Evolutionary conservation across 2,113 vertebrate species (phyloP), one percentile per base, ranked within the genome.

Genomic region (Corynorhinus townsendii): DNA sequence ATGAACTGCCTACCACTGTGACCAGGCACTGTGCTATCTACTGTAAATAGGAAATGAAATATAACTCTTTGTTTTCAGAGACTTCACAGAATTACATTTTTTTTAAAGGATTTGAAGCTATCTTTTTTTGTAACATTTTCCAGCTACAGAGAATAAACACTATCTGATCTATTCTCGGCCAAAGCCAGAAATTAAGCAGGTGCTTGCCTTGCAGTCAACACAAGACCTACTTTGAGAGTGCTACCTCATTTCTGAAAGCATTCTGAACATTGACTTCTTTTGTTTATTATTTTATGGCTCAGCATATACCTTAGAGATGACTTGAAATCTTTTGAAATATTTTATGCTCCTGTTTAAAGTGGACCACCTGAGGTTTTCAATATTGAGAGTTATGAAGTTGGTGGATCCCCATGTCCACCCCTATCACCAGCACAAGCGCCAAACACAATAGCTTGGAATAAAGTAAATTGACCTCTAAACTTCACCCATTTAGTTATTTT

Each of bases 131-230:
- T 66, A 77, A 15, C 80, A 38, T 43, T 69, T 71, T 49, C 62
- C 38, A 24, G 52, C 33, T 30, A 4, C 14, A 6, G 66, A 68
- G 68, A 49, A 12, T 11, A 33, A 94, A 43, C n/a, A 43, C 22
- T 26, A 0, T 56, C 35, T 75, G 62, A 52, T 54, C 40, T 59
- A 2, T 54, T 69, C 43, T 76, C 72, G 10, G 7, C 16, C 4
- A 1, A 4, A 0, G 10, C 47, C 22, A 12, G 22, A 19, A 75
- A 54, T 22, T 28, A 33, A 28, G 10, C 8, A 1, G 38, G 38
- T 14, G 38, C 17, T 7, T 52, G 64, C 54, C 56, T 90, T 64
- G 66, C 3, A 1, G 22, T 38, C 15, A 22, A 1, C 28, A 7
- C 54, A 17, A 26, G 84, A 45, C 72, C 30, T 11, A 1, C 9